Conservation (phyloP, 1,140 invertebrate genomes). For the Theocolax elegans region DNA sequence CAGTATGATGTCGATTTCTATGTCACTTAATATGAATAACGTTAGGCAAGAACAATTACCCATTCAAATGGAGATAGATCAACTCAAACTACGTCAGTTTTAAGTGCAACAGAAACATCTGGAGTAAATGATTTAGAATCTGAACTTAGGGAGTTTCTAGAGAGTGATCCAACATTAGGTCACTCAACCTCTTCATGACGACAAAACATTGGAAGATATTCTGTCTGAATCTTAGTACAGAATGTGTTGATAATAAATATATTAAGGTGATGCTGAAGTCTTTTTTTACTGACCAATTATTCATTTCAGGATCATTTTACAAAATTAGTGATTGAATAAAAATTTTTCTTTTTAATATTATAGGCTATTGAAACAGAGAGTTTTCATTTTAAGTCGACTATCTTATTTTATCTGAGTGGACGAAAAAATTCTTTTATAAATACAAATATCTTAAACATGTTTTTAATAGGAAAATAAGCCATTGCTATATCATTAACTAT, state of each 20-base stretch:
- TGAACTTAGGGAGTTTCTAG: slow-evolving; percentile 78
- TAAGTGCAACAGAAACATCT: slow-evolving; percentile 55
- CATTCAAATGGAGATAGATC: slow-evolving; percentile 59
- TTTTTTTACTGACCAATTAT: too few species aligned
- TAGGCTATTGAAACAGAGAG: too few species aligned
- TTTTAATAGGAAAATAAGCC: too few species aligned
- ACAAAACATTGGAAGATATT: slow-evolving; percentile 74
- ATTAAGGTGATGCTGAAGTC: too few species aligned
- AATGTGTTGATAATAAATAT: slow-evolving; percentile 37
- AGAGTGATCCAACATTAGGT: slow-evolving; percentile 72
- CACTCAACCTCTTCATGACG: slow-evolving; percentile 72
- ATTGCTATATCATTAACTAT: too few species aligned
- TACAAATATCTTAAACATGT: too few species aligned
- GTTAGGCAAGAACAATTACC: slow-evolving; percentile 54
- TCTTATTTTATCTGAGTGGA: too few species aligned
- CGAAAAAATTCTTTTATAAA: too few species aligned
- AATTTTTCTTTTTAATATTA: too few species aligned
- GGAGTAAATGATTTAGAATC: slow-evolving; percentile 73
- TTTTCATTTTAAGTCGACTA: too few species aligned
- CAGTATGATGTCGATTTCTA: slow-evolving; percentile 52
- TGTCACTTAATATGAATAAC: slow-evolving; percentile 55
- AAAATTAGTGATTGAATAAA: too few species aligned
- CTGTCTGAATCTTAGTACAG: slow-evolving; percentile 69
- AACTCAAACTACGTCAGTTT: slow-evolving; percentile 53
- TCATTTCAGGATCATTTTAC: too few species aligned